These are phyloP conservation scores for Pleuronectes platessa DNA, from an alignment of 2,113 vertebrate species.

Conservation along the genomic window DNA sequence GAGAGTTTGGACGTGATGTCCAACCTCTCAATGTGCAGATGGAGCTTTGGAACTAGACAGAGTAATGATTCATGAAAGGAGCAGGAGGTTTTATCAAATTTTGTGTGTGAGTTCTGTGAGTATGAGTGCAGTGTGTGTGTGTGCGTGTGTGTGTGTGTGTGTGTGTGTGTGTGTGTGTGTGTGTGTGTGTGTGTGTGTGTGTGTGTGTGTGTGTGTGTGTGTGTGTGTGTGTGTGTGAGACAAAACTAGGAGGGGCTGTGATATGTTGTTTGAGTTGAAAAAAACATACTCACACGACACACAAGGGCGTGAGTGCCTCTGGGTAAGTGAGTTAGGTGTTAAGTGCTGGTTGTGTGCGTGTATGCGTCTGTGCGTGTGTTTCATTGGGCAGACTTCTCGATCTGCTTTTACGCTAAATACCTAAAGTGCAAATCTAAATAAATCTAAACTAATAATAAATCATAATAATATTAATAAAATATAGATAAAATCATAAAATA, in stretches of 20 bases:
- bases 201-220: conserved; percentile 6
- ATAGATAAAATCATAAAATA: no score
- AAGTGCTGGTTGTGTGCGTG: background rate
- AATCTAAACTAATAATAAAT: no score
- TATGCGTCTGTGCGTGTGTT: background rate
- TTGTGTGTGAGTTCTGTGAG: conserved; percentile 20
- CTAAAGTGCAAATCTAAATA: background rate
- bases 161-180: background rate
- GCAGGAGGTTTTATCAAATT: conserved; percentile 45
- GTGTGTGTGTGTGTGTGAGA: no score
- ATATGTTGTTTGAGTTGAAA: conserved; percentile 49
- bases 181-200: background rate
- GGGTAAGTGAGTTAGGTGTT: conserved; percentile 57
- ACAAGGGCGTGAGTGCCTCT: conserved; percentile 34
- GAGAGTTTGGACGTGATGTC: background rate
- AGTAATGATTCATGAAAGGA: conserved; percentile 52
- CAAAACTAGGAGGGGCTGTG: conserved; percentile 21
- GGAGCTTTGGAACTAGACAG: conserved; percentile 48
- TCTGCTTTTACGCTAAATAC: conserved; percentile 18
- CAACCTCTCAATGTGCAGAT: conserved; percentile 20
- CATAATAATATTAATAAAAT: no score
- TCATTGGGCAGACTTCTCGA: background rate
- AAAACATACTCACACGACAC: conserved; percentile 28
- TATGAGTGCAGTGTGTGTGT: conserved; percentile 3
- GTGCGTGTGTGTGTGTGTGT: conserved; percentile 2